Evolutionary conservation across 2,888 invertebrate genomes (phyloP).

Genomic region (Cancer borealis): DNA sequence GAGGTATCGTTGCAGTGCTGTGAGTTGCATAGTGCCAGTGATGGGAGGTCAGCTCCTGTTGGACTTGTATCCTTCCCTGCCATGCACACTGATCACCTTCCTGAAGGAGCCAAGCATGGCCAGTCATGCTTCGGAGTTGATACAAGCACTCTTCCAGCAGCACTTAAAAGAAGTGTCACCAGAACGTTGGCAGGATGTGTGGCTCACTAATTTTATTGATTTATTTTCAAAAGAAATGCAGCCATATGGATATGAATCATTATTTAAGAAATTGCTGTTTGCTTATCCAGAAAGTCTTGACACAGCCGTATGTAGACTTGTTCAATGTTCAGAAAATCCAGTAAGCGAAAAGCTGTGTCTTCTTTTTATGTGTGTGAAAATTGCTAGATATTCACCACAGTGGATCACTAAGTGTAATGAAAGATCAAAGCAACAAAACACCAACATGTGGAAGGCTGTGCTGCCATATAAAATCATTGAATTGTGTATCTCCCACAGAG

Average conservation of each 20-base stretch:
- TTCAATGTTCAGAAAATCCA: conserved; percentile 55
- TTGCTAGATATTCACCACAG: conserved; percentile 65
- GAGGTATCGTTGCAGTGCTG: conserved; percentile 70
- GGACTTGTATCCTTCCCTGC: conserved; percentile 60
- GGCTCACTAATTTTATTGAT: conserved; percentile 68
- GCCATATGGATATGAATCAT: conserved; percentile 74
- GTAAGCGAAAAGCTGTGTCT: conserved; percentile 70
- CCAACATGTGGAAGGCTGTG: conserved; percentile 69
- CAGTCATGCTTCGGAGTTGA: conserved; percentile 67
- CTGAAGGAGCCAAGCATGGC: conserved; percentile 69
- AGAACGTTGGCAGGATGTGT: conserved; percentile 69
- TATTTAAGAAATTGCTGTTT: conserved; percentile 70
- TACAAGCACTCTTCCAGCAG: conserved; percentile 70
- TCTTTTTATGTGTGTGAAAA: conserved; percentile 74
- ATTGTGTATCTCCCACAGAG: conserved; percentile 66
- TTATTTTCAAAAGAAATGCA: conserved; percentile 74
- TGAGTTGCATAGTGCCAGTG: conserved; percentile 72
- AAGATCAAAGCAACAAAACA: not conserved
- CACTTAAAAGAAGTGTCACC: conserved; percentile 67
- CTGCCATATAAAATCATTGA: conserved; percentile 63
- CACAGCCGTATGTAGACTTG: conserved; percentile 54
- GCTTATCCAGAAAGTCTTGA: conserved; percentile 62
- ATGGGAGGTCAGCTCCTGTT: conserved; percentile 64
- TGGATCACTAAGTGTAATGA: conserved; percentile 42
- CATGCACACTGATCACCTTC: conserved; percentile 56